These are phyloP conservation scores for Drosophila quadrilineata DNA, from an alignment of 1,140 invertebrate species.

Conservation along the genomic window DNA sequence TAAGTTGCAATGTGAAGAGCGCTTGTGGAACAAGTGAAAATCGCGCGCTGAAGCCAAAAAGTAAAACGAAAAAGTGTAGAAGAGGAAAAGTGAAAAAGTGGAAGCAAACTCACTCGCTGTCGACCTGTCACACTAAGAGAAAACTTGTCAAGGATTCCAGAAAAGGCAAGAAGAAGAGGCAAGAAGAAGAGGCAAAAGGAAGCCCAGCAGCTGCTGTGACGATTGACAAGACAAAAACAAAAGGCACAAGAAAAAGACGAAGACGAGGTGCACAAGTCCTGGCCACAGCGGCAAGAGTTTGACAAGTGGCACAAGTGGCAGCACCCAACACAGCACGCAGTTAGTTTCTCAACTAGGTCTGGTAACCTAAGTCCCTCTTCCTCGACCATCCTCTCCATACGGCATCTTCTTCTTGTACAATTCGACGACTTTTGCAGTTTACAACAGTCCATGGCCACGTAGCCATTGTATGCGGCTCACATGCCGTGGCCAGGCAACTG, in stretches of 20 bases:
- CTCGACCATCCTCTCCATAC: too few species aligned
- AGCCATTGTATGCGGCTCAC: conserved; percentile 37
- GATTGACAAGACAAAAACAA: conserved; percentile 76
- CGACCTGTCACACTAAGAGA: too few species aligned
- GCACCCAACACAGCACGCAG: conserved; percentile 28
- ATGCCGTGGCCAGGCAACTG: conserved; percentile 17
- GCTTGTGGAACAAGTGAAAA: conserved; percentile 57
- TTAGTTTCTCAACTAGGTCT: conserved; percentile 16
- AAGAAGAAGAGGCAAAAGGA: conserved; percentile 13
- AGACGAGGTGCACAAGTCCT: not conserved
- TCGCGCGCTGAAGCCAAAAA: conserved; percentile 15
- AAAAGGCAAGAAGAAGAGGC: too few species aligned
- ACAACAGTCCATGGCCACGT: conserved; percentile 27
- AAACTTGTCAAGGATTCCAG: conserved; percentile 41
- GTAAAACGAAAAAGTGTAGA: conserved; percentile 11
- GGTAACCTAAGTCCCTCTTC: not conserved
- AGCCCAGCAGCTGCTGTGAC: conserved; percentile 49
- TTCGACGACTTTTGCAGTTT: not conserved
- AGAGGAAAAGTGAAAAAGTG: conserved; percentile 4
- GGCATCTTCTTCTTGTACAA: too few species aligned
- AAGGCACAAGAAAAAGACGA: conserved; percentile 5
- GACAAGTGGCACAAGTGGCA: conserved; percentile 57
- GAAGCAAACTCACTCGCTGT: too few species aligned
- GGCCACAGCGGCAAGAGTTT: conserved; percentile 26
- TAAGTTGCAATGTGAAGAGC: conserved; percentile 77